Evolutionary conservation across 2,797 vertebrate genomes (phyloP).

Genomic region (Gymnocypris eckloni): DNA sequence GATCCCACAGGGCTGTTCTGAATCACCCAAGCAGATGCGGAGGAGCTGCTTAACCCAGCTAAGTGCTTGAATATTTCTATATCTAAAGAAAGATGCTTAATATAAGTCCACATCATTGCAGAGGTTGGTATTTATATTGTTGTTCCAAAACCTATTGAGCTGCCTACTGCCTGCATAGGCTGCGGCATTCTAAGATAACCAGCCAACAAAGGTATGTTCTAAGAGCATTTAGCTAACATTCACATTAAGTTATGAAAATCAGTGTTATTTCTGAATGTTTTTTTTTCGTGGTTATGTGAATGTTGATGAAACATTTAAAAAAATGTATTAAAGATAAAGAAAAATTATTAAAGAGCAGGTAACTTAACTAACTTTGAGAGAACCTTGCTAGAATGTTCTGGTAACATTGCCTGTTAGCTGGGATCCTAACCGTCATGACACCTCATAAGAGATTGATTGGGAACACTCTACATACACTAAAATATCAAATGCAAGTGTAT

Average conservation of each 20-base stretch:
- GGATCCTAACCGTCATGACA: not conserved
- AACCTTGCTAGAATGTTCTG: too few species aligned
- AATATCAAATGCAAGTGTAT: not conserved
- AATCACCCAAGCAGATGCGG: constrained; percentile 32
- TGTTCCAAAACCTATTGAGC: not conserved
- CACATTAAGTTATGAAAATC: not conserved
- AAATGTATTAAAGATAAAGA: too few species aligned
- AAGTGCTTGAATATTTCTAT: constrained; percentile 30
- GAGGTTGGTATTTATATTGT: not conserved
- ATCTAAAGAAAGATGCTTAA: constrained; percentile 9
- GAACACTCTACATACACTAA: not conserved
- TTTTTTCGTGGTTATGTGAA: too few species aligned
- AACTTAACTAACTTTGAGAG: too few species aligned
- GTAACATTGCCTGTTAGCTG: too few species aligned
- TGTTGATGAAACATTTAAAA: too few species aligned
- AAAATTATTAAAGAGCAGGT: too few species aligned
- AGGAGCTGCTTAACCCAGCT: constrained; percentile 36
- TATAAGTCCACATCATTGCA: not conserved
- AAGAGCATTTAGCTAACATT: not conserved
- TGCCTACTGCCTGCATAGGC: not conserved
- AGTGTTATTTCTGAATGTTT: not conserved
- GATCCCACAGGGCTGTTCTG: constrained; percentile 26
- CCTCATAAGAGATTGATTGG: not conserved
- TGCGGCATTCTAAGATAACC: not conserved
- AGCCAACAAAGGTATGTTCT: not conserved